These are phyloP conservation scores for Sebastolobus altivelis DNA, from an alignment of 2,797 vertebrate species.

Conservation along the genomic window DNA sequence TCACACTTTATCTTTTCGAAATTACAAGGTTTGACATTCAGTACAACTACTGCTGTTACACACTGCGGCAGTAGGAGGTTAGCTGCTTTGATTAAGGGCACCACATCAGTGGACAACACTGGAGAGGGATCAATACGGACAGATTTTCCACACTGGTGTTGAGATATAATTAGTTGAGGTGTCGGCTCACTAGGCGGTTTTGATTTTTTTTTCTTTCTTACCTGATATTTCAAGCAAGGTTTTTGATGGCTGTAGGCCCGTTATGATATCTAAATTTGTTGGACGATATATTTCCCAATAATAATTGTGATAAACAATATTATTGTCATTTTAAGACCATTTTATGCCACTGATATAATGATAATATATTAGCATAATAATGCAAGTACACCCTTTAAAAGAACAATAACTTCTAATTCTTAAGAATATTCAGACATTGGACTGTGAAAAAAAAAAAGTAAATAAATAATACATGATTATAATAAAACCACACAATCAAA, in stretches of 20 bases:
- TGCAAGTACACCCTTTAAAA: background rate
- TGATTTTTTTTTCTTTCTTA: background rate
- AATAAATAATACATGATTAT: background rate
- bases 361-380: background rate
- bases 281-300: background rate
- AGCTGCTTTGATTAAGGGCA: background rate
- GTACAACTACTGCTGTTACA: background rate
- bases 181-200: background rate
- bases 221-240: background rate
- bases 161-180: background rate
- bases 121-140: background rate
- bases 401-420: background rate
- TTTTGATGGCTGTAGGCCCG: background rate
- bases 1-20: background rate
- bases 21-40: background rate
- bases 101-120: background rate
- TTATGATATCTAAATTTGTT: background rate
- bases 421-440: background rate
- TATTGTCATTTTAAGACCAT: background rate
- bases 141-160: background rate
- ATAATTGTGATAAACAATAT: background rate
- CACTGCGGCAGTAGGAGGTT: too few relatives aligned
- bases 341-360: background rate
- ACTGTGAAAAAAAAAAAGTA: background rate
- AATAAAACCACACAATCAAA: background rate